These are phyloP conservation scores for Alethe diademata DNA, from an alignment of 2,113 vertebrate genomes.

Conservation along the genomic window DNA sequence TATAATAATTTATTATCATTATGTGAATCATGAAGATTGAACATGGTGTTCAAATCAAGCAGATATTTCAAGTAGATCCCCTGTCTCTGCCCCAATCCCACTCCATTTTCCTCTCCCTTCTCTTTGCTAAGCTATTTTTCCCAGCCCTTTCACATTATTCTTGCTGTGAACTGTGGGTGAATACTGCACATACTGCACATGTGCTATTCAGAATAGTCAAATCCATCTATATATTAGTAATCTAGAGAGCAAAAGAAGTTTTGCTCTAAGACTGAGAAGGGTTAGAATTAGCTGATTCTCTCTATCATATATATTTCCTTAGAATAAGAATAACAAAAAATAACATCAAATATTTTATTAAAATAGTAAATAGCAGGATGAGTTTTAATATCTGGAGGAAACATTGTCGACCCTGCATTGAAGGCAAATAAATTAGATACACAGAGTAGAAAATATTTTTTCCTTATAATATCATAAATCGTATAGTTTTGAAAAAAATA, in stretches of 20 bases:
- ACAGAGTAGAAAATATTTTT: background rate
- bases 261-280: background rate
- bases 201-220: background rate
- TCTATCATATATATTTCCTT: background rate
- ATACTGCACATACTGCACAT: background rate
- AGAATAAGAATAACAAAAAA: background rate
- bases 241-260: background rate
- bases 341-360: background rate
- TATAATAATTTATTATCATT: background rate
- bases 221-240: background rate
- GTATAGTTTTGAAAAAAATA: background rate
- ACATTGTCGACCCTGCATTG: background rate
- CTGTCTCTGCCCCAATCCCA: fast-evolving
- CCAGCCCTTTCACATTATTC: background rate
- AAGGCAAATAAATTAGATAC: background rate
- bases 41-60: background rate
- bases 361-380: background rate
- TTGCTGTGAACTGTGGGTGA: background rate
- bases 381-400: background rate
- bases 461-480: background rate
- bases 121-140: background rate
- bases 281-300: background rate
- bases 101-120: background rate
- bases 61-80: background rate
- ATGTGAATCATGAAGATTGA: background rate